phyloP scores from a whole-genome alignment of 92 coral and sea anemone species.

The Umimayanthus kanabou region DNA sequence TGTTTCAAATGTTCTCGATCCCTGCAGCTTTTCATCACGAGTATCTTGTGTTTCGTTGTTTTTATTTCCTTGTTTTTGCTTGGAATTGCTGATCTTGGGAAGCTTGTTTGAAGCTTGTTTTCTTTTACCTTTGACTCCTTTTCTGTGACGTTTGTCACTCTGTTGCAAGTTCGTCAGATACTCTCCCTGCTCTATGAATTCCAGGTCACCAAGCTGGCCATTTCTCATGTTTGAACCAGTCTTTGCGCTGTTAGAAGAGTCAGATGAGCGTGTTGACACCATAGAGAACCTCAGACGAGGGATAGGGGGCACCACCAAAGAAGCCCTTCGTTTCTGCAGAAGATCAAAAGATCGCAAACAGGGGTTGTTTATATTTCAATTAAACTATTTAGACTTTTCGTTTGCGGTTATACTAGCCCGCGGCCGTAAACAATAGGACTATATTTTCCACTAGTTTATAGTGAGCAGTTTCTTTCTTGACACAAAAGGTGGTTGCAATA shows the following conservation, averaged over 20 bases:
- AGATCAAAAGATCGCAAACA: not conserved
- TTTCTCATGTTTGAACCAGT: not conserved
- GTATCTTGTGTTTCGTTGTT: not conserved
- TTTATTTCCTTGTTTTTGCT: not conserved
- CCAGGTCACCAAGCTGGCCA: not conserved
- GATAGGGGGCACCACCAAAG: not conserved
- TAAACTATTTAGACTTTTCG: too few relatives aligned
- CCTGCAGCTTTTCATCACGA: not conserved
- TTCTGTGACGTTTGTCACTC: not conserved
- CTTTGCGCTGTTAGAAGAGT: slow-evolving; percentile 4
- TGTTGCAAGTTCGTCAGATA: not conserved
- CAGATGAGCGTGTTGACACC: slow-evolving; percentile 12
- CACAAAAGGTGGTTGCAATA: too few relatives aligned
- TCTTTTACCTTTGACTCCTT: not conserved
- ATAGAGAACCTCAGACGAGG: slow-evolving; percentile 13
- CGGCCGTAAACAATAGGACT: not conserved
- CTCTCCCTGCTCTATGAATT: not conserved
- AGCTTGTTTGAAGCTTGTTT: not conserved
- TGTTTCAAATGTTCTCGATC: not conserved
- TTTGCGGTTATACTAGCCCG: not conserved
- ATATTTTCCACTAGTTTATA: too few relatives aligned
- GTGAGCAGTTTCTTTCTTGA: too few relatives aligned
- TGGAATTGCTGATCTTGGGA: not conserved
- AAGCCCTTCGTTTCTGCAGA: slow-evolving; percentile 20
- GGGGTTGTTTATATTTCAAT: not conserved